These are phyloP conservation scores for Muscicapa comitata DNA, from an alignment of 2,797 vertebrate genomes.

Conservation along the genomic window DNA sequence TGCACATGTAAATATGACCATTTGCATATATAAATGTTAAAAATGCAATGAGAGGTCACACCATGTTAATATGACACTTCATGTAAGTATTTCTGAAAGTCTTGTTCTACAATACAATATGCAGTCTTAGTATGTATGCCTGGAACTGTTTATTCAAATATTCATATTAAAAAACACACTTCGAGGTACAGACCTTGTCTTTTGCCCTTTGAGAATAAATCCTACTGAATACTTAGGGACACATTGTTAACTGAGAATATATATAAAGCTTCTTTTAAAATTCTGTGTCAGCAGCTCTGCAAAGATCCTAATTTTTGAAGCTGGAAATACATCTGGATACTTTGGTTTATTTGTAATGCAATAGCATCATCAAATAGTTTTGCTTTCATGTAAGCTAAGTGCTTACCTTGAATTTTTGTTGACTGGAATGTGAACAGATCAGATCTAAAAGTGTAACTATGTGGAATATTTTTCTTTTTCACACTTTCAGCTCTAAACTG, in stretches of 20 bases:
- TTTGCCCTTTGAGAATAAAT: background rate
- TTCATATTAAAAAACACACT: background rate
- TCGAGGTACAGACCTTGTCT: background rate
- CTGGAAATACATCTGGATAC: background rate
- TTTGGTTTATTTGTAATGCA: background rate
- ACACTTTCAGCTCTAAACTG: background rate
- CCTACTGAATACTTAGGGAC: background rate
- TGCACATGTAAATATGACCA: background rate
- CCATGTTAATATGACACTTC: background rate
- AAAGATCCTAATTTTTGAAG: background rate
- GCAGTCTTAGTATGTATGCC: background rate
- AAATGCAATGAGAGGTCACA: background rate
- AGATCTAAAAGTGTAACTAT: background rate
- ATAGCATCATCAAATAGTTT: background rate
- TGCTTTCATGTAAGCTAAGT: background rate
- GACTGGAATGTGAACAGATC: background rate
- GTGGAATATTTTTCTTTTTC: background rate
- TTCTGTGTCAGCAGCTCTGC: background rate
- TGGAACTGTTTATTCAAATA: background rate
- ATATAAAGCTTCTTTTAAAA: background rate
- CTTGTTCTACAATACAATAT: background rate
- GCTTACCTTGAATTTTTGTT: background rate
- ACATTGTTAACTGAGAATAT: background rate
- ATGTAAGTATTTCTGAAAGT: background rate
- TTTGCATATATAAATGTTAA: conserved; percentile 5